Conservation (phyloP, 2,797 vertebrate species). For the Knipowitschia caucasica region DNA sequence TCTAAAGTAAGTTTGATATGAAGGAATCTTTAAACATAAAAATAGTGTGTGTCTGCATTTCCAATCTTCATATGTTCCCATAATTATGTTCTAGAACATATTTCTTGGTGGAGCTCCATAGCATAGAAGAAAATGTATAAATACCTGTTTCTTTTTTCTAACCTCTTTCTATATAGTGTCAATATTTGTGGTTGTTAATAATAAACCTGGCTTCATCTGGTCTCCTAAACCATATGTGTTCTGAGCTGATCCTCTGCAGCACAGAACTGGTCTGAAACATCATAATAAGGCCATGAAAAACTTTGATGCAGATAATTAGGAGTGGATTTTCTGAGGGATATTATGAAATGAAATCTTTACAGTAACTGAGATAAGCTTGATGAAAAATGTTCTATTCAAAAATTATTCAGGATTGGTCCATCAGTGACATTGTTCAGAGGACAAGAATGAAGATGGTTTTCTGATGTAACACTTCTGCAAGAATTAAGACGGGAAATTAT, state of each 20-base stretch:
- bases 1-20: neutral
- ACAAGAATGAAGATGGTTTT: constrained; percentile 7
- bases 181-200: neutral
- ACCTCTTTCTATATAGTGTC: neutral
- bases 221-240: too few species aligned
- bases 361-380: constrained; percentile 10
- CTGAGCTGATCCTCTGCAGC: neutral
- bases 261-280: neutral
- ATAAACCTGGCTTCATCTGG: too few species aligned
- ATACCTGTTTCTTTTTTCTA: too few species aligned
- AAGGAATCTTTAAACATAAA: too few species aligned
- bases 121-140: too few species aligned
- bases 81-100: too few species aligned
- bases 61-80: too few species aligned
- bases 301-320: neutral
- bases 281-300: neutral
- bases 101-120: too few species aligned
- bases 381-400: constrained; percentile 38
- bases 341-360: constrained; percentile 11
- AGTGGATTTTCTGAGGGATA: neutral
- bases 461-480: constrained; percentile 5
- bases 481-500: neutral
- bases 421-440: constrained; percentile 15
- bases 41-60: too few species aligned
- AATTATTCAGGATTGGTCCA: constrained; percentile 36